Base-by-base conservation (phyloP, 1,140 invertebrate species). In the Paralvinella palmiformis region DNA sequence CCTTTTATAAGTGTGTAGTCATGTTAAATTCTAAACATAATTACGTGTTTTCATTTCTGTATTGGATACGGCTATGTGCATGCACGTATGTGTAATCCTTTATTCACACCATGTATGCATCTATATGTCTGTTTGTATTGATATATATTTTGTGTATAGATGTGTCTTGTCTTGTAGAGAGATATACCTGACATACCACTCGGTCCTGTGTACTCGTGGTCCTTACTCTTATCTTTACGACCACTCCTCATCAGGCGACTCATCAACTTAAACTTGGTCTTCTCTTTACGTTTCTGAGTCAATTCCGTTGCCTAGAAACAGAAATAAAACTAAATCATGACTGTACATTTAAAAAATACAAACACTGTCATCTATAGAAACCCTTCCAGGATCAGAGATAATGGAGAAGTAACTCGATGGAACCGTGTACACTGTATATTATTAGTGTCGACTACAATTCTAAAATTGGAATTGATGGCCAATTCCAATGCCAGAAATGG, bases 111-210 rank as follows among this genome's bases (percentile, higher is more conserved):
- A 0, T 44, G 37, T 15, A 44, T 44, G 37, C 37, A 15, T n/a
- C 37, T 44, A n/a, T 13, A 44, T n/a, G 13, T 15, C 37, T 44
- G 13, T 15, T 44, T 44, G n/a, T 1, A 13, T 44, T 44, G n/a
- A n/a, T 44, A n/a, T 15, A 44, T 15, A 15, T 13, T 13, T 44
- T 13, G 13, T n/a, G 13, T 15, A 3, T 2, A 5, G 20, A 5
- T 24, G 36, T 65, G 44, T 41, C 22, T 37, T 37, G 15, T 62
- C 22, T 59, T 36, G 20, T 56, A 44, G 36, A 36, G 55, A 35
- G 55, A 65, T 44, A 48, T 29, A 27, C 1, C 24, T 22, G 24
- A 48, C 53, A 31, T 53, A 57, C 63, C 37, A 36, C 56, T 68
- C 7, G 59, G 57, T 44, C 57, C 56, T 29, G 37, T 29, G 29